Conservation (phyloP, 2,888 invertebrate genomes). For the Lottia scabra region DNA sequence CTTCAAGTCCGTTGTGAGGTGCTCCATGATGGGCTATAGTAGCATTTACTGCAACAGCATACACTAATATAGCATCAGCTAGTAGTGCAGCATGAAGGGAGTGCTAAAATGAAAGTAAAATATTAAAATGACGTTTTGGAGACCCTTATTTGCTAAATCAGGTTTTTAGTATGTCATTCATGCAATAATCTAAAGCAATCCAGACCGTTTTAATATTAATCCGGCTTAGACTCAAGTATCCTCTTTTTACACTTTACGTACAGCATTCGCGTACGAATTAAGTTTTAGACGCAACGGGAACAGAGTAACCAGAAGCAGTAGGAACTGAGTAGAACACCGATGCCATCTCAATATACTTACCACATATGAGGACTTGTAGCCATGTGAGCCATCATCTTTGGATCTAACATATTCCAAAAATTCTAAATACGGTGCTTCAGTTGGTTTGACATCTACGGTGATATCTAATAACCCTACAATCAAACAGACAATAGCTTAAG, state of each 20-base stretch:
- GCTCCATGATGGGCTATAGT: slow-evolving; percentile 27
- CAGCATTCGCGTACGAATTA: too few species aligned
- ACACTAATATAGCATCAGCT: slow-evolving; percentile 50
- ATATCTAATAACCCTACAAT: slow-evolving; percentile 45
- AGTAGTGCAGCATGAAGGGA: slow-evolving; percentile 46
- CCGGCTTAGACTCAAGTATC: too few species aligned
- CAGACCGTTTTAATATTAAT: too few species aligned
- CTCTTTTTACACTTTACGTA: too few species aligned
- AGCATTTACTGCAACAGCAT: slow-evolving; percentile 41
- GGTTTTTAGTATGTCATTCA: too few species aligned
- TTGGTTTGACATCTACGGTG: slow-evolving; percentile 39
- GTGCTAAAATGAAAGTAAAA: slow-evolving; percentile 28
- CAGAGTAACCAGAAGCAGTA: too few species aligned
- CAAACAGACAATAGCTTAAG: too few species aligned
- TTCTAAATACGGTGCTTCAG: slow-evolving; percentile 16
- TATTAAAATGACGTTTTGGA: neutral
- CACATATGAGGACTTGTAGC: neutral
- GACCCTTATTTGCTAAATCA: slow-evolving; percentile 16
- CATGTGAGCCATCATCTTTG: neutral
- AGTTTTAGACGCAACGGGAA: too few species aligned
- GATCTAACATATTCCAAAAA: neutral
- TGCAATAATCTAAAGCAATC: too few species aligned
- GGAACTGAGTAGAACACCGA: too few species aligned
- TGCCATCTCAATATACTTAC: neutral
- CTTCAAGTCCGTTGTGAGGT: slow-evolving; percentile 20